phyloP scores from a whole-genome alignment of 2,888 invertebrate species.

The Agrochola litura region DNA sequence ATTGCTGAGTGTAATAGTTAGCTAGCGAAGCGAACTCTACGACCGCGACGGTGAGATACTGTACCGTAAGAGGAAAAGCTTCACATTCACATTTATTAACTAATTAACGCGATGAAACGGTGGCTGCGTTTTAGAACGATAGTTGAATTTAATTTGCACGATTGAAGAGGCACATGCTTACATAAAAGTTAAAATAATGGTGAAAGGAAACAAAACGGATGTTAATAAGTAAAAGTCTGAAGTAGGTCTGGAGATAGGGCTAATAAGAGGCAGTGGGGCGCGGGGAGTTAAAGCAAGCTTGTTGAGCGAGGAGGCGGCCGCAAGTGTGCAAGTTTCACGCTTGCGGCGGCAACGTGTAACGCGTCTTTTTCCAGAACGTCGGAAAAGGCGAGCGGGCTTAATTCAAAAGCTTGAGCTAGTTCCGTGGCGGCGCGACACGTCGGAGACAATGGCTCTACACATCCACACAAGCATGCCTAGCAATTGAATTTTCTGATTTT shows the following conservation, averaged over 20 bases:
- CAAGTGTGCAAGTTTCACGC: constrained; percentile 76
- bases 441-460: constrained; percentile 72
- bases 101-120: constrained; percentile 69
- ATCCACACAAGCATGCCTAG: constrained; percentile 60
- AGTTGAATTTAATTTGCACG: constrained; percentile 60
- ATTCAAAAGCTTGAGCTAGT: constrained; percentile 79
- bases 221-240: constrained; percentile 53
- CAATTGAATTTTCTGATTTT: constrained; percentile 52
- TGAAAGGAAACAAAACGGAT: constrained; percentile 40
- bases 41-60: constrained; percentile 58
- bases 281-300: constrained; percentile 69
- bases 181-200: constrained; percentile 45
- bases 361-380: constrained; percentile 78
- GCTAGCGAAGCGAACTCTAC: constrained; percentile 69
- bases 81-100: constrained; percentile 66
- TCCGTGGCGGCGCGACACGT: constrained; percentile 69
- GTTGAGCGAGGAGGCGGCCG: constrained; percentile 66
- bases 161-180: constrained; percentile 39
- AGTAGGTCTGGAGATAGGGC: constrained; percentile 67
- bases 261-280: constrained; percentile 67
- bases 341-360: constrained; percentile 66
- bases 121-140: constrained; percentile 58
- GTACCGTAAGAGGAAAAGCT: constrained; percentile 65
- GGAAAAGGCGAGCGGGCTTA: constrained; percentile 73
- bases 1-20: constrained; percentile 67